These are phyloP conservation scores for Trachelus iudaicus DNA, from an alignment of 2,888 invertebrate species.

Conservation along the genomic window DNA sequence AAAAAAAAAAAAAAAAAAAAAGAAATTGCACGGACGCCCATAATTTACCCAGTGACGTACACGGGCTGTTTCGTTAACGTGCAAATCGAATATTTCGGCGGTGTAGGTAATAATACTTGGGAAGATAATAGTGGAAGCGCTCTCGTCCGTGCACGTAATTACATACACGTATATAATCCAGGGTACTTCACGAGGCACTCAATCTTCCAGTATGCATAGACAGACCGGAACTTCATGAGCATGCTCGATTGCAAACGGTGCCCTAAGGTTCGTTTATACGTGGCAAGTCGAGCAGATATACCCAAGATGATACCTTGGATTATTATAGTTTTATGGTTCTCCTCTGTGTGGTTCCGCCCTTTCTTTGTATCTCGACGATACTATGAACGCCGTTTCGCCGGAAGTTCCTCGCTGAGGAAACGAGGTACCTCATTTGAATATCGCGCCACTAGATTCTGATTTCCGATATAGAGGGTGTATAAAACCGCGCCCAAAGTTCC, in stretches of 20 bases:
- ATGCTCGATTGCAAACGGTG: not conserved
- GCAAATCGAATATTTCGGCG: not conserved
- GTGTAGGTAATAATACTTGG: not conserved
- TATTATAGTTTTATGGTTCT: conserved; percentile 14
- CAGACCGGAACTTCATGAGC: not conserved
- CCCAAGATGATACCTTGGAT: conserved; percentile 3
- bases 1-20: no score
- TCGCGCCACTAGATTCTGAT: conserved; percentile 7
- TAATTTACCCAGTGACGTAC: not conserved
- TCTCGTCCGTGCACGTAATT: not conserved
- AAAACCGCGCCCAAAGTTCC: not conserved
- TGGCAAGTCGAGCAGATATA: not conserved
- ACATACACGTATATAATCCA: not conserved
- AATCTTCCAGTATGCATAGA: not conserved
- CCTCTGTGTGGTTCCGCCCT: conserved; percentile 12
- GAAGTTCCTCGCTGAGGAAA: not conserved
- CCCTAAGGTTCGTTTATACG: not conserved
- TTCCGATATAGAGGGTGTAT: not conserved
- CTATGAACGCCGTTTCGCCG: conserved; percentile 15
- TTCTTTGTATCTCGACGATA: conserved; percentile 19
- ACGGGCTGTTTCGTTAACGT: not conserved
- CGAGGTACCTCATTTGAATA: conserved; percentile 8
- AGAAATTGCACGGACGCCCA: not conserved
- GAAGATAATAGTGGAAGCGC: not conserved
- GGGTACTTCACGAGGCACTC: not conserved